Evolutionary conservation across 1,140 invertebrate species (phyloP), one percentile per base, ranked within the genome.

Genomic region (Drosophila baimaii): DNA sequence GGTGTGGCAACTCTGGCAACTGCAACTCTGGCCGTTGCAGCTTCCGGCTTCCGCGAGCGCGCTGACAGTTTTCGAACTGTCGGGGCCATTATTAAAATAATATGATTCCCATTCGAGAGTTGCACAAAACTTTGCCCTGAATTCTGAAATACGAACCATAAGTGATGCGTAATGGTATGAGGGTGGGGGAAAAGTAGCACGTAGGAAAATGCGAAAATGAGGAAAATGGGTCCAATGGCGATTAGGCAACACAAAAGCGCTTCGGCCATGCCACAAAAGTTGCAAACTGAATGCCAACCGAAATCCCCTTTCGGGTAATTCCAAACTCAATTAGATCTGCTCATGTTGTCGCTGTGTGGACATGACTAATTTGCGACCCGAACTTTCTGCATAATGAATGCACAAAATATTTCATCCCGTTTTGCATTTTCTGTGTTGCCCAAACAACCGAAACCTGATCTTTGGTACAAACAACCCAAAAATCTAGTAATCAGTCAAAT

Each of bases 11-110:
- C 64, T 68, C 61, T 68, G 49, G 27, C 52, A 35, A 33, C 39
- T 25, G 49, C 47, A 51, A 17, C 47, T 35, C 51, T 33, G 43
- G 31, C 58, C 37, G 58, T n/a, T 66, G 33, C 59, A 15, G 62
- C 44, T 55, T 69, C 52, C 68, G n/a, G 41, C 55, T 71, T 69
- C 51, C 51, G 64, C 47, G 25, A n/a, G 1, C 0, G 5, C 33
- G 13, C 41, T 47, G 68, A 37, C 64, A 65, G 65, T 68, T 68
- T 41, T 39, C 61, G 13, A 51, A 68, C 65, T 68, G 65, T 66
- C 61, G 44, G 15, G 46, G 62, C 23, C 68, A 55, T 71, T 68
- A 68, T 69, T 69, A 69, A 71, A 71, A 69, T 70, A 69, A 71
- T 71, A 33, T 35, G 68, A 69, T 69, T 69, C 27, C 46, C 56